Percentiles rank a stretch among this genome's conserved stretches.
Conservation (phyloP, 2,113 vertebrate genomes). For the Catharus minimus region DNA sequence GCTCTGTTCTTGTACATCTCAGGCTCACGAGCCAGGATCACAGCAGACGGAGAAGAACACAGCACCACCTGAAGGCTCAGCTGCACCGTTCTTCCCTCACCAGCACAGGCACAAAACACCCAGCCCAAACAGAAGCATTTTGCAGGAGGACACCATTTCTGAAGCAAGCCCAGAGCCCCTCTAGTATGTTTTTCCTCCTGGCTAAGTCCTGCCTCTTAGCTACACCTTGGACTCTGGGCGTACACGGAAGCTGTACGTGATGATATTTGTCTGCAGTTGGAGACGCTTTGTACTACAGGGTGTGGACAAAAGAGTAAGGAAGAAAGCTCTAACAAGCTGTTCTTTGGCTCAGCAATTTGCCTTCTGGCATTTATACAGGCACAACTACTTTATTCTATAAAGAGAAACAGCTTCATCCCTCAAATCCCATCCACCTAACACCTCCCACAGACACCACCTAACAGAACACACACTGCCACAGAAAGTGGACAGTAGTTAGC, state of each 20-base stretch:
- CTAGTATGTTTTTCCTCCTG: rapidly evolving
- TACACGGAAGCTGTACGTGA: background rate
- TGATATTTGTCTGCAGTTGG: background rate
- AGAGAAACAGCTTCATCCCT: background rate
- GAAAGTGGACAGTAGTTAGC: background rate
- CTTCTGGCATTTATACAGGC: background rate
- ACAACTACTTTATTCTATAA: background rate
- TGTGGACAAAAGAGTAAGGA: background rate
- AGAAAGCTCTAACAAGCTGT: background rate
- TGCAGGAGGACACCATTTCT: background rate
- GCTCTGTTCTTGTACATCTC: background rate
- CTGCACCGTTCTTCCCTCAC: background rate
- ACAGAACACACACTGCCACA: background rate
- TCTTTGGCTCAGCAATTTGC: background rate
- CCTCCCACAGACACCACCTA: background rate
- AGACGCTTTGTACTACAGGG: background rate
- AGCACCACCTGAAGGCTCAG: conserved; percentile 31
- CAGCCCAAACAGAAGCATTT: background rate
- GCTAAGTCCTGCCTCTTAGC: background rate
- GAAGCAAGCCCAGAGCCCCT: background rate
- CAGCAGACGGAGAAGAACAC: background rate
- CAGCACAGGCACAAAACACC: background rate
- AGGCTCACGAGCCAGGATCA: background rate
- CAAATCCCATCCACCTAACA: background rate
- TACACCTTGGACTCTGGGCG: background rate